Conservation (phyloP, 2,888 invertebrate species). For the Brenthis daphne region DNA sequence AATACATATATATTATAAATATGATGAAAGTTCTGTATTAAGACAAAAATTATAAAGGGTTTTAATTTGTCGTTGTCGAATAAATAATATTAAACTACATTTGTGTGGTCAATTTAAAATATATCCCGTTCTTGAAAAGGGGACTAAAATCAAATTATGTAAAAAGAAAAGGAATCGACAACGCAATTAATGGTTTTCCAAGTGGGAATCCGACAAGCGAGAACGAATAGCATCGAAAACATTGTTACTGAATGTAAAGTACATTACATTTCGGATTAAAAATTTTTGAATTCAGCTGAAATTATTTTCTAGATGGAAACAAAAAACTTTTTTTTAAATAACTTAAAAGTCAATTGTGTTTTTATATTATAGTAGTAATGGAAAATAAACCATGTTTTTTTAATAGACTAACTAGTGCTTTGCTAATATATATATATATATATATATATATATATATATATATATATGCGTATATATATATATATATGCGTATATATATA, state of each 20-base stretch:
- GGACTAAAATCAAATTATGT: conserved; percentile 16
- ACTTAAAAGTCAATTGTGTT: neutral
- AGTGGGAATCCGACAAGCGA: conserved; percentile 2
- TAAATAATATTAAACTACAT: conserved; percentile 10
- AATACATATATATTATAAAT: too few species aligned
- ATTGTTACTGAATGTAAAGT: conserved; percentile 4
- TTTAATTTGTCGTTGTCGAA: too few species aligned
- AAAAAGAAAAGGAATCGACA: conserved; percentile 20
- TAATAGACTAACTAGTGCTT: too few species aligned
- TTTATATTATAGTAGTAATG: too few species aligned
- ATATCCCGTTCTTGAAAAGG: neutral
- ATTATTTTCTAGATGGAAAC: conserved; percentile 8
- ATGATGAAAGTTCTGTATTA: too few species aligned
- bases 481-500: too few species aligned
- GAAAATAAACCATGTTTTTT: too few species aligned
- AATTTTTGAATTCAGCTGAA: conserved; percentile 1
- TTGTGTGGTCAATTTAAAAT: conserved; percentile 4
- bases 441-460: too few species aligned
- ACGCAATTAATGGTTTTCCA: conserved; percentile 20
- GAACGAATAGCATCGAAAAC: conserved; percentile 6
- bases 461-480: too few species aligned
- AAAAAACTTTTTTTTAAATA: neutral
- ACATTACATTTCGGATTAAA: conserved; percentile 14
- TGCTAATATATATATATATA: too few species aligned
- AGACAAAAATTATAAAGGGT: too few species aligned